phyloP scores from a whole-genome alignment of 2,888 invertebrate genomes.

The Catocala nupta region DNA sequence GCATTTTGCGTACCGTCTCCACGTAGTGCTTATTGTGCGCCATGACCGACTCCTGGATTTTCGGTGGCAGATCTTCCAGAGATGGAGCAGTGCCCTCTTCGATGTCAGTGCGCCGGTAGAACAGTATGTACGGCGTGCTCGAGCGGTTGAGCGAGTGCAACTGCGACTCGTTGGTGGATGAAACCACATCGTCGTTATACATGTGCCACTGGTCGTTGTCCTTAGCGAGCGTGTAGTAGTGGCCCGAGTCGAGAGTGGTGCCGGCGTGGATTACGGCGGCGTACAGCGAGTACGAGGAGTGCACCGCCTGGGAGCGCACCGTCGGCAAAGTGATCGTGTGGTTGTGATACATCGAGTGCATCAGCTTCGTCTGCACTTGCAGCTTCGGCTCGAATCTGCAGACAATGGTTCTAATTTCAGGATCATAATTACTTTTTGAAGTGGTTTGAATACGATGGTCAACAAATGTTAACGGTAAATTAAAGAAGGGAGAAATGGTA shows the following conservation, averaged over 20 bases:
- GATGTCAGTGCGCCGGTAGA: constrained; percentile 88
- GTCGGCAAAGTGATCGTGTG: constrained; percentile 84
- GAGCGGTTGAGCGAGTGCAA: constrained; percentile 89
- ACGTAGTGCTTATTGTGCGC: constrained; percentile 75
- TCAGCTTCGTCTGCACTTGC: constrained; percentile 92
- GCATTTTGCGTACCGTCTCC: constrained; percentile 64
- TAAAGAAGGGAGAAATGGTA: constrained; percentile 14
- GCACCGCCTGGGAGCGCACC: constrained; percentile 67
- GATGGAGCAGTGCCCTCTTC: constrained; percentile 68
- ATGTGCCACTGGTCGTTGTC: constrained; percentile 91
- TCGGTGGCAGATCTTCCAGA: constrained; percentile 69
- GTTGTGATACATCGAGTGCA: constrained; percentile 89
- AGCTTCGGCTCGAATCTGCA: constrained; percentile 75
- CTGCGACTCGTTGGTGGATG: constrained; percentile 86
- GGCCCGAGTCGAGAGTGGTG: constrained; percentile 93
- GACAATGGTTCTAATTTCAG: constrained; percentile 24
- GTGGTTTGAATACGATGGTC: neutral
- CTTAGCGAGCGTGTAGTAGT: constrained; percentile 94
- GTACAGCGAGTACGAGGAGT: constrained; percentile 89
- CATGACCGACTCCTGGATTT: constrained; percentile 66
- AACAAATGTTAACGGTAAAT: constrained; percentile 21
- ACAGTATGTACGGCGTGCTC: constrained; percentile 94
- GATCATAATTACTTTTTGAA: constrained; percentile 16
- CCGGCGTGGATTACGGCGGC: constrained; percentile 95
- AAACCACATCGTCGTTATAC: constrained; percentile 93